phyloP scores from a whole-genome alignment of 1,140 invertebrate genomes.

The Drosophila tristis region DNA sequence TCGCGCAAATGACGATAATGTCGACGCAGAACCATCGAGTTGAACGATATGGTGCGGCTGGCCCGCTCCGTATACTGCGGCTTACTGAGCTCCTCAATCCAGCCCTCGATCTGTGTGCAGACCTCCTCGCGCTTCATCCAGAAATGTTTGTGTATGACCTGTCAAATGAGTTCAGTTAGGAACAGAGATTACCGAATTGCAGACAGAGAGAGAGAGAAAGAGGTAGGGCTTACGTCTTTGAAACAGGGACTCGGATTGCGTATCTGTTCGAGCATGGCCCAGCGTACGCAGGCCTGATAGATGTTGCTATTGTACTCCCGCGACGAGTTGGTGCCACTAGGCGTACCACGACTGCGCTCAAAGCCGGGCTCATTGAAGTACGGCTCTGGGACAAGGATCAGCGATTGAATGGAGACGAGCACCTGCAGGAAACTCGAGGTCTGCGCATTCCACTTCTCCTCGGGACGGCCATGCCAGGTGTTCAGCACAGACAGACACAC shows the following conservation, averaged over 20 bases:
- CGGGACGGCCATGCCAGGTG: conserved; percentile 99
- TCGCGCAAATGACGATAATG: conserved; percentile 92
- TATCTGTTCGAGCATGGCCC: conserved; percentile 98
- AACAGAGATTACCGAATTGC: background rate
- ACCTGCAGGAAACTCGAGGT: conserved; percentile 98
- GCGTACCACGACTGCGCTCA: conserved; percentile 95
- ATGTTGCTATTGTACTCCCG: conserved; percentile 98
- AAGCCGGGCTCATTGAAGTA: conserved; percentile 99
- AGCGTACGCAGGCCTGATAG: conserved; percentile 96
- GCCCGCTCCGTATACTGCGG: conserved; percentile 89
- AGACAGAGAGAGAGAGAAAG: background rate
- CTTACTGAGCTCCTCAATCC: conserved; percentile 94
- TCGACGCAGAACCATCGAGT: conserved; percentile 90
- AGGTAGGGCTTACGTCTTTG: conserved; percentile 88
- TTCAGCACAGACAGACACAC: conserved; percentile 98
- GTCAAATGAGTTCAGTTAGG: background rate
- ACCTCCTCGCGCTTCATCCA: conserved; percentile 97
- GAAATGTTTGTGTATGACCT: conserved; percentile 97
- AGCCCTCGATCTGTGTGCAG: conserved; percentile 93
- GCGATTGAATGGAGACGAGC: conserved; percentile 97
- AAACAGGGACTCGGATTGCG: conserved; percentile 96
- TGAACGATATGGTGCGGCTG: conserved; percentile 90
- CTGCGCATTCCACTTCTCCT: conserved; percentile 99
- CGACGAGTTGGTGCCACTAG: conserved; percentile 93
- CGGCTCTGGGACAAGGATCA: conserved; percentile 97